phyloP scores from a whole-genome alignment of 23 tunicate genomes.

The Trididemnum miniatum region DNA sequence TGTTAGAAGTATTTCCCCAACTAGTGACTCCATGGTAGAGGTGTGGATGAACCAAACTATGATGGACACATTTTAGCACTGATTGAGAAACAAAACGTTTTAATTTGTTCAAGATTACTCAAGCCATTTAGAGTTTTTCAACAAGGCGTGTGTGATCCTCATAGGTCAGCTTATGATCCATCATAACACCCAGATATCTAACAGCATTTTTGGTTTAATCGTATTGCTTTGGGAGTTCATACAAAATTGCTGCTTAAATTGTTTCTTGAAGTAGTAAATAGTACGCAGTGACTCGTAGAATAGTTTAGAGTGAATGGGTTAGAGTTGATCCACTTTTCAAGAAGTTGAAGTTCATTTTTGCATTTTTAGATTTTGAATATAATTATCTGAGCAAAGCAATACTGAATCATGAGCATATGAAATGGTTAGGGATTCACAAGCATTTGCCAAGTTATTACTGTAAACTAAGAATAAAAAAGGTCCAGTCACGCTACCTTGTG shows the following conservation, averaged over 20 bases:
- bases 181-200: not conserved
- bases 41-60: not conserved
- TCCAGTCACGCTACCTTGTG: no score
- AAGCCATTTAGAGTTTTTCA: not conserved
- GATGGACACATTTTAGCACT: not conserved
- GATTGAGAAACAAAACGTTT: not conserved
- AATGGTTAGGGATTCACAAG: not conserved
- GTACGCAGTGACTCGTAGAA: not conserved
- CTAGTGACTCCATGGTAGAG: not conserved
- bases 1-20: not conserved
- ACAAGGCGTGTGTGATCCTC: not conserved
- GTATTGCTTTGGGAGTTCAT: not conserved
- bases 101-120: not conserved
- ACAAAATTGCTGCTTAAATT: not conserved
- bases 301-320: not conserved
- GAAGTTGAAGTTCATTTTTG: not conserved
- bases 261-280: not conserved
- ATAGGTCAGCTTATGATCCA: not conserved
- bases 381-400: not conserved
- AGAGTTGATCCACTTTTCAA: not conserved
- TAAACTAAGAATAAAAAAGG: no score
- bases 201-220: not conserved
- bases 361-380: not conserved
- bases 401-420: not conserved
- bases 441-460: not conserved